A percentile compares a stretch with the other conserved stretches of the same genome.
Conservation (phyloP, 2,888 invertebrate species). For the Phalangium opilio region DNA sequence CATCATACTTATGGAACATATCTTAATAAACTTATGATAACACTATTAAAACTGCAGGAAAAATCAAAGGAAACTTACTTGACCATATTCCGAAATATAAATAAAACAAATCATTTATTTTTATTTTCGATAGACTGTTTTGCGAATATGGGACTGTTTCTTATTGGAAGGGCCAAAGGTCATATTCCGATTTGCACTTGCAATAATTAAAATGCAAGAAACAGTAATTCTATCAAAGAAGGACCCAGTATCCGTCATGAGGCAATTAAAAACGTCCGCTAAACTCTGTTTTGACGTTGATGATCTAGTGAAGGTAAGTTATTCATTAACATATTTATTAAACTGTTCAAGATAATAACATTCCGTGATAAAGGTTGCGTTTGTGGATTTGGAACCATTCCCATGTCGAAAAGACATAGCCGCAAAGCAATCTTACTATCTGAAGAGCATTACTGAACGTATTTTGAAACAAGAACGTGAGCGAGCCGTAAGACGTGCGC, state of each 20-base stretch:
- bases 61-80: too few species aligned
- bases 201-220: slow-evolving; percentile 37
- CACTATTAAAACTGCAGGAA: too few species aligned
- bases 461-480: slow-evolving; percentile 30
- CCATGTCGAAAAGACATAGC: slow-evolving; percentile 33
- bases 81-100: too few species aligned
- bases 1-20: too few species aligned
- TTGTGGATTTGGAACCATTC: slow-evolving; percentile 35
- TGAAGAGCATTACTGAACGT: slow-evolving; percentile 33
- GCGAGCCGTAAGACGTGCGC: slow-evolving; percentile 5
- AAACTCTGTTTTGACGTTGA: slow-evolving; percentile 35
- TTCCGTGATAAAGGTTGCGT: slow-evolving; percentile 31
- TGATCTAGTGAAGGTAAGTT: slow-evolving; percentile 25
- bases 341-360: background rate
- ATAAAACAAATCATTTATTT: too few species aligned
- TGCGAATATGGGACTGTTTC: slow-evolving; percentile 41
- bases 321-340: background rate
- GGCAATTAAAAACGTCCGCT: slow-evolving; percentile 35
- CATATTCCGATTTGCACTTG: slow-evolving; percentile 39
- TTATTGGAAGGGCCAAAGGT: slow-evolving; percentile 40
- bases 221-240: slow-evolving; percentile 33
- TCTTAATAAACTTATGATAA: too few species aligned
- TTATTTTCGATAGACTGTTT: slow-evolving; percentile 36
- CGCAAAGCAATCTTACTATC: slow-evolving; percentile 33
- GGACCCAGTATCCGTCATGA: slow-evolving; percentile 36